phyloP scores from a whole-genome alignment of 2,888 invertebrate genomes.

The Ornithoptera alexandrae region DNA sequence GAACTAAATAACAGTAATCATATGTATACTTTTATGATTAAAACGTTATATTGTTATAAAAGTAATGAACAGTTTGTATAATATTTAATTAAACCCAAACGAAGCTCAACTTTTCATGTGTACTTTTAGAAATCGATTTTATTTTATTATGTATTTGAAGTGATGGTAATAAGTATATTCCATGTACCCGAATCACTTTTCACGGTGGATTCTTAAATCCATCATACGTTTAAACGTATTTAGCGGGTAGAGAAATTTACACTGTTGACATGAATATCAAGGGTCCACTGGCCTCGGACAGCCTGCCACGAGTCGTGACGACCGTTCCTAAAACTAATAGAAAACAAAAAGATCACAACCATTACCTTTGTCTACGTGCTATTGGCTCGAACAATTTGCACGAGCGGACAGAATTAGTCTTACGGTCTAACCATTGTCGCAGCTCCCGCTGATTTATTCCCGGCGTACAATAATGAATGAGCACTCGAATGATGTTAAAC shows the following conservation, averaged over 20 bases:
- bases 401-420: constrained; percentile 62
- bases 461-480: constrained; percentile 36
- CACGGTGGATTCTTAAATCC: background rate
- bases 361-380: constrained; percentile 55
- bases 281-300: constrained; percentile 35
- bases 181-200: background rate
- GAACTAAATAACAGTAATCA: no score
- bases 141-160: no score
- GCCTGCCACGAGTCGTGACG: constrained; percentile 68
- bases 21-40: no score
- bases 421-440: constrained; percentile 56
- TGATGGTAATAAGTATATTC: no score
- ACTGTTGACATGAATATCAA: constrained; percentile 39
- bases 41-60: no score
- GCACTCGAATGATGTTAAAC: background rate
- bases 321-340: constrained; percentile 71
- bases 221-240: background rate
- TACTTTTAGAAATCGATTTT: no score
- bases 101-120: no score
- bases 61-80: no score
- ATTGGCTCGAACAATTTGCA: constrained; percentile 67
- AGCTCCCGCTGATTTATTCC: constrained; percentile 52
- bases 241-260: constrained; percentile 32
- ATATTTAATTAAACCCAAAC: no score
- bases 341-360: constrained; percentile 67